Conservation (phyloP, 2,113 vertebrate genomes). For the Phrynosoma platyrhinos region DNA sequence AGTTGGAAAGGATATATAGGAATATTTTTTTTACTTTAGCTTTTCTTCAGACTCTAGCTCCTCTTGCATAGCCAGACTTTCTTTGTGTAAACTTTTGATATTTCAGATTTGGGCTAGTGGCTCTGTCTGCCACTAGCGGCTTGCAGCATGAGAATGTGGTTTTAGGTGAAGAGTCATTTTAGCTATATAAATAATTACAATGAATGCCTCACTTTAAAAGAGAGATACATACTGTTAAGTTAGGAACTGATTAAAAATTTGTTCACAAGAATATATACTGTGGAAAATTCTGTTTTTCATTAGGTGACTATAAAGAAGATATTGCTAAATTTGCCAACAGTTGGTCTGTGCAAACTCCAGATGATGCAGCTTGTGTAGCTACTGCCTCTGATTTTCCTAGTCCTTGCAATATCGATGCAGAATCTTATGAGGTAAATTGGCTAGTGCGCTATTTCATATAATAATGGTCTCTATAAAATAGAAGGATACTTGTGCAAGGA, state of each 20-base stretch:
- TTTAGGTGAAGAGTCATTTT: not conserved
- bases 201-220: not conserved
- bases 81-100: no score
- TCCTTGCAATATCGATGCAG: constrained; percentile 88
- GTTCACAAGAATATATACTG: not conserved
- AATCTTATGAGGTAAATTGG: constrained; percentile 87
- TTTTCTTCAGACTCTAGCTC: no score
- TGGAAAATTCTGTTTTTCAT: constrained; percentile 42
- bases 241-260: not conserved
- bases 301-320: constrained; percentile 85
- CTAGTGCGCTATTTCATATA: not conserved
- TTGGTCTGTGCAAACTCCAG: constrained; percentile 88
- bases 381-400: constrained; percentile 89
- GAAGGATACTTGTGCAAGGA: not conserved
- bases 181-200: not conserved
- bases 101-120: no score
- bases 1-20: no score
- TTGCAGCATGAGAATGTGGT: not conserved
- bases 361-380: constrained; percentile 83
- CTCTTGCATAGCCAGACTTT: no score
- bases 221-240: not conserved
- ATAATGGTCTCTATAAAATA: not conserved
- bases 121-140: not conserved
- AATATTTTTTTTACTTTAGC: no score
- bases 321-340: constrained; percentile 93